phyloP scores from a whole-genome alignment of 2,113 vertebrate species.

The Phodopus roborovskii region DNA sequence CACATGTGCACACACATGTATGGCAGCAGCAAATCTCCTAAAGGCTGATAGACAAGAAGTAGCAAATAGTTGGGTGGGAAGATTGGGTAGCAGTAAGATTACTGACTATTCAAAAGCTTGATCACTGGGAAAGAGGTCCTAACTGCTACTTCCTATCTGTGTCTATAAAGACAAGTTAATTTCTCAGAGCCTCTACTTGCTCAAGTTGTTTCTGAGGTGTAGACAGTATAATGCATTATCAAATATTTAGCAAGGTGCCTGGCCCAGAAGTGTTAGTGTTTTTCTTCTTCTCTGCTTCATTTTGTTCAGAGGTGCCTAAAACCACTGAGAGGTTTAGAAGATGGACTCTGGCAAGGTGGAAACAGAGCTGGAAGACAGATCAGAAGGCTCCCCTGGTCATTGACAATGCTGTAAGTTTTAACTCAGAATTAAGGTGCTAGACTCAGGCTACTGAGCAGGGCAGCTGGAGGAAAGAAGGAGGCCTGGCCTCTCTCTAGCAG shows the following conservation, averaged over 20 bases:
- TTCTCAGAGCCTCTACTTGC: constrained; percentile 9
- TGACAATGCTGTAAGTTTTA: constrained; percentile 41
- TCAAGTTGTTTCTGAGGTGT: constrained; percentile 48
- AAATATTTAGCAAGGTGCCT: constrained; percentile 23
- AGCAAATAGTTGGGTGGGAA: constrained; percentile 1
- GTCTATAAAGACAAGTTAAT: constrained; percentile 39
- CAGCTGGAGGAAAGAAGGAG: constrained; percentile 36
- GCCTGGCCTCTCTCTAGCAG: background rate
- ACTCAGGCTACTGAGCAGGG: background rate
- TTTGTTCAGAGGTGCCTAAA: constrained; percentile 10
- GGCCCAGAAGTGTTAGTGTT: background rate
- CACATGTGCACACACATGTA: accelerated
- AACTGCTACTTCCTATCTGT: constrained; percentile 28
- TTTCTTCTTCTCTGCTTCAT: background rate
- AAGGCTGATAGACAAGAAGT: background rate
- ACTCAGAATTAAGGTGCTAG: constrained; percentile 13
- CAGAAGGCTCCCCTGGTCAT: constrained; percentile 33
- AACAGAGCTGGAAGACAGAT: background rate
- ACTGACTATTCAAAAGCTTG: constrained; percentile 32
- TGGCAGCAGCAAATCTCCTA: background rate
- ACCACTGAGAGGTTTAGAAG: background rate
- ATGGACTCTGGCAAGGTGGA: constrained; percentile 2
- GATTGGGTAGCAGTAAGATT: background rate
- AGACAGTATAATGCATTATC: constrained; percentile 37
- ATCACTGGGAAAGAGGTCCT: constrained; percentile 11